A percentile compares a stretch with the other conserved stretches of the same genome.
Conservation (phyloP, 2,888 invertebrate species). For the Melolontha melolontha region DNA sequence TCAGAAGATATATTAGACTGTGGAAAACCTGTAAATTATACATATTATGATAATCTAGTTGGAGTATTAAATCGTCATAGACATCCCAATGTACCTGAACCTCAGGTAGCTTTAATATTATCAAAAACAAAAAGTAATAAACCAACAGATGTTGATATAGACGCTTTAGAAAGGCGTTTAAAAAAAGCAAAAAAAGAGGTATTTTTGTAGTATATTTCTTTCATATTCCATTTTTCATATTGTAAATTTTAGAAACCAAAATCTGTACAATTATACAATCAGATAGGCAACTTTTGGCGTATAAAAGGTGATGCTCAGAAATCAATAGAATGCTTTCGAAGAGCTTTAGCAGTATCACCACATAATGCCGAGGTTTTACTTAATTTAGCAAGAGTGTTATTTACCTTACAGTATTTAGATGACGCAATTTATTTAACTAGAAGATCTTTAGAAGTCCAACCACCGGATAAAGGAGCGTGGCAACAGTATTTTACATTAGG, state of each 20-base stretch:
- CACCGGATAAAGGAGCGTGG: constrained; percentile 89
- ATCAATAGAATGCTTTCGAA: constrained; percentile 90
- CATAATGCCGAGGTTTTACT: constrained; percentile 88
- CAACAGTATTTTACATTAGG: constrained; percentile 92
- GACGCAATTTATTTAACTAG: constrained; percentile 90
- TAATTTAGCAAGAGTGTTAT: constrained; percentile 85
- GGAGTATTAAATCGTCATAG: constrained; percentile 86
- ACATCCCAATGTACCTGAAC: constrained; percentile 88
- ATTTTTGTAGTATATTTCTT: constrained; percentile 40
- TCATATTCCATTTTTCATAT: not conserved
- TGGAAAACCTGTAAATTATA: constrained; percentile 88
- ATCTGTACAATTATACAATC: constrained; percentile 87
- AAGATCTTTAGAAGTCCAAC: constrained; percentile 85
- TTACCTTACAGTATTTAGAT: constrained; percentile 89
- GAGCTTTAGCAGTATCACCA: constrained; percentile 86
- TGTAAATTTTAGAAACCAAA: constrained; percentile 74
- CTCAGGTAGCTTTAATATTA: constrained; percentile 83
- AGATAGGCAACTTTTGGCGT: constrained; percentile 93
- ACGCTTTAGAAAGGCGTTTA: constrained; percentile 78
- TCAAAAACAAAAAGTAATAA: constrained; percentile 74
- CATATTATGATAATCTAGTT: constrained; percentile 88
- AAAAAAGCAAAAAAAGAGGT: constrained; percentile 83
- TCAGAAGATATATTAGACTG: constrained; percentile 81
- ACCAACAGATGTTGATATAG: constrained; percentile 76
- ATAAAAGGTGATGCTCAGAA: constrained; percentile 88